phyloP scores from a whole-genome alignment of 2,797 vertebrate species.

The Novumbra hubbsi region DNA sequence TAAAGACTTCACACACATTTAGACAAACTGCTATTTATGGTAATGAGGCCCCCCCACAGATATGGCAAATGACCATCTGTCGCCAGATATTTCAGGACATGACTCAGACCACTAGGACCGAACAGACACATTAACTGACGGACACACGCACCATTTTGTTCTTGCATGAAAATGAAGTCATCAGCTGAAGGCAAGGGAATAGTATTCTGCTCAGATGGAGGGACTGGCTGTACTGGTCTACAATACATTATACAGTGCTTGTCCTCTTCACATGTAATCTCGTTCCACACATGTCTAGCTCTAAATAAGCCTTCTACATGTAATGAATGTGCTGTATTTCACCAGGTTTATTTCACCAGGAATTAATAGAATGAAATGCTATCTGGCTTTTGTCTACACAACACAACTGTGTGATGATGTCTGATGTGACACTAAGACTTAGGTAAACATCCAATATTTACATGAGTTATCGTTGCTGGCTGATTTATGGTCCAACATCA shows the following conservation, averaged over 20 bases:
- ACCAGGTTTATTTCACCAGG: slow-evolving; percentile 57
- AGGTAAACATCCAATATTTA: slow-evolving; percentile 4
- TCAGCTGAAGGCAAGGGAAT: slow-evolving; percentile 25
- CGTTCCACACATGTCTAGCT: slow-evolving; percentile 71
- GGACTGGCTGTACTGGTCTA: slow-evolving; percentile 33
- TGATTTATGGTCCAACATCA: slow-evolving; percentile 56
- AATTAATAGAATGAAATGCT: slow-evolving; percentile 56
- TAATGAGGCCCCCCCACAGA: slow-evolving; percentile 35
- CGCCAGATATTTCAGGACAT: slow-evolving; percentile 60
- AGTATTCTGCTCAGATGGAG: slow-evolving; percentile 49
- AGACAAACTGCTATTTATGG: slow-evolving; percentile 13
- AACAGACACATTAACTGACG: slow-evolving; percentile 22
- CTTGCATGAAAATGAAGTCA: slow-evolving; percentile 52
- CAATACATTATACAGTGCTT: slow-evolving; percentile 64
- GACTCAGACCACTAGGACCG: too few relatives aligned
- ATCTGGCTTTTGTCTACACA: slow-evolving; percentile 32
- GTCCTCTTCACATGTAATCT: slow-evolving; percentile 74
- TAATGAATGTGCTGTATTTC: slow-evolving; percentile 70
- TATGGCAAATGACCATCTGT: slow-evolving; percentile 48
- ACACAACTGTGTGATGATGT: too few relatives aligned
- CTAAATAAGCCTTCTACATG: slow-evolving; percentile 64
- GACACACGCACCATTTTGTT: slow-evolving; percentile 55
- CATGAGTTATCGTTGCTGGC: slow-evolving; percentile 22
- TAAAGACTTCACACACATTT: slow-evolving; percentile 29
- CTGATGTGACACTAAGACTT: not conserved